Evolutionary conservation across 2,797 vertebrate species (phyloP).

Genomic region (Pyrocephalus nanus): DNA sequence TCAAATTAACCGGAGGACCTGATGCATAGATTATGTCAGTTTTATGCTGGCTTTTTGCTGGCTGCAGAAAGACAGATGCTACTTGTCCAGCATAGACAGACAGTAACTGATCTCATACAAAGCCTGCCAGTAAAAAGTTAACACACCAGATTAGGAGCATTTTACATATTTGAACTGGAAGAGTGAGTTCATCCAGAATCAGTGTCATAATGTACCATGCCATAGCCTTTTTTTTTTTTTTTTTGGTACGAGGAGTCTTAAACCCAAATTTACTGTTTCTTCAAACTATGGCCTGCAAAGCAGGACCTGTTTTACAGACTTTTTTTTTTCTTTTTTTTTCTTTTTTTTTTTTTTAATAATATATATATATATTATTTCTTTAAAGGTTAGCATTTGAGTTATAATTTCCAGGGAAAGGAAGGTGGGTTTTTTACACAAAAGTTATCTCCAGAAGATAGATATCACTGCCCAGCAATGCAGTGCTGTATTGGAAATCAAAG

Average conservation of each 20-base stretch:
- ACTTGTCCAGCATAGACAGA: conserved; percentile 18
- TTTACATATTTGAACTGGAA: background rate
- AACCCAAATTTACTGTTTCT: background rate
- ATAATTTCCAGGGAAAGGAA: background rate
- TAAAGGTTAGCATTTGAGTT: background rate
- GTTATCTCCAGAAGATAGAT: background rate
- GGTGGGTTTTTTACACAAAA: background rate
- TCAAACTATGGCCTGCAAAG: background rate
- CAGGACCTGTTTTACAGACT: background rate
- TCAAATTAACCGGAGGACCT: background rate
- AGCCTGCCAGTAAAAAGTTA: conserved; percentile 29
- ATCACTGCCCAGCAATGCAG: background rate
- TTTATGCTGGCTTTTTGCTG: background rate
- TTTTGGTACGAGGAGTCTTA: background rate
- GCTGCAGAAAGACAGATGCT: conserved; percentile 24
- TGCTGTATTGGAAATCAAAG: background rate
- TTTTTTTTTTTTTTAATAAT: background rate
- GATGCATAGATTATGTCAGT: background rate
- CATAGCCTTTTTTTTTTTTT: background rate
- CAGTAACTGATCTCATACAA: background rate
- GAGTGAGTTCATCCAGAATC: background rate
- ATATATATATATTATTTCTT: background rate
- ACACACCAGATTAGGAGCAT: background rate
- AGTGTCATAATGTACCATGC: background rate
- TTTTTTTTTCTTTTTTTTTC: background rate